A percentile compares a stretch with the other conserved stretches of the same genome.
These are phyloP conservation scores for Marcusenius ussheri DNA, from an alignment of 2,113 vertebrate species.

Conservation along the genomic window DNA sequence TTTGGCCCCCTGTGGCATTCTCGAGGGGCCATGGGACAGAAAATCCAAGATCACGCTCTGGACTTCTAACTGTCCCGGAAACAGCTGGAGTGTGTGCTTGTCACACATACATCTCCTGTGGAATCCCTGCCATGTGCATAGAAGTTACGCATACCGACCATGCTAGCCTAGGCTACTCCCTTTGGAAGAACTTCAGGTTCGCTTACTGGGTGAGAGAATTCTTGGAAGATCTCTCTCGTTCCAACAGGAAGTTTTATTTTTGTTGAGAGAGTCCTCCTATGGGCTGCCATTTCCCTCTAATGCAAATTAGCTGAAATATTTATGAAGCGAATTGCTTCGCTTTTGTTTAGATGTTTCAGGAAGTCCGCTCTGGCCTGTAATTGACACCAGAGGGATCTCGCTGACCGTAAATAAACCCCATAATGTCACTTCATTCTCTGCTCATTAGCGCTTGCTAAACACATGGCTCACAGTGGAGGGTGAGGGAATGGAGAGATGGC, in stretches of 20 bases:
- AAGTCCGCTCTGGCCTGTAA: constrained; percentile 38
- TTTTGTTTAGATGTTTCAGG: constrained; percentile 36
- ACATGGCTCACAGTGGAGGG: constrained; percentile 7
- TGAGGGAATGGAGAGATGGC: not conserved
- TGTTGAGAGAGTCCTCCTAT: not conserved
- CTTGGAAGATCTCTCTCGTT: not conserved
- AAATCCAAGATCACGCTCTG: not conserved
- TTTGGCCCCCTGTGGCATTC: not conserved
- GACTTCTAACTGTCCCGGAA: not conserved
- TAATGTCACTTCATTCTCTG: constrained; percentile 35
- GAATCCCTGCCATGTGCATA: not conserved
- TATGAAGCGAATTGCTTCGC: constrained; percentile 39
- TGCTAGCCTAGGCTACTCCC: not conserved
- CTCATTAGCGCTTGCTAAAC: constrained; percentile 35
- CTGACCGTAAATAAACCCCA: constrained; percentile 33
- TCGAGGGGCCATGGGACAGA: not conserved
- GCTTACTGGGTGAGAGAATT: not conserved
- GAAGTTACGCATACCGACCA: not conserved
- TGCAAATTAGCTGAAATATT: constrained; percentile 40
- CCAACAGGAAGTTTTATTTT: not conserved
- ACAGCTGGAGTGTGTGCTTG: not conserved
- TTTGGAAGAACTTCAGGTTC: not conserved
- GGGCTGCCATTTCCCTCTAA: constrained; percentile 21
- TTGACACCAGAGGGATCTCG: constrained; percentile 45
- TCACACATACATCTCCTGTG: not conserved